Conservation (phyloP, 2,888 invertebrate species). For the Plusia festucae region DNA sequence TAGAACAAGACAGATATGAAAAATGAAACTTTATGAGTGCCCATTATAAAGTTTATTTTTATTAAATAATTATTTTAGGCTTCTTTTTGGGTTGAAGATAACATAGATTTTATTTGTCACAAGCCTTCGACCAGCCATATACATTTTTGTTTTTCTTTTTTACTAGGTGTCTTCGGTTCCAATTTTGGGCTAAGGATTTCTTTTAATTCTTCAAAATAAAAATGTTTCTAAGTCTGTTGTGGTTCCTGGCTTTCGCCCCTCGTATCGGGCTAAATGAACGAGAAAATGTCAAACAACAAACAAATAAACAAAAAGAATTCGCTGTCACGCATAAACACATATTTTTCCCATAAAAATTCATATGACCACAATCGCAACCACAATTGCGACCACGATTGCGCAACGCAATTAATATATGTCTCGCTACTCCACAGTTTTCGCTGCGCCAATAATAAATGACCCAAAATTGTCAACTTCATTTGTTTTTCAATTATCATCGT, state of each 20-base stretch:
- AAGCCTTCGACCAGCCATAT: too few relatives aligned
- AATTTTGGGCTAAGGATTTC: too few relatives aligned
- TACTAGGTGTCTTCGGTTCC: too few relatives aligned
- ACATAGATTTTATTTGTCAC: too few relatives aligned
- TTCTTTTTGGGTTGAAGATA: neutral
- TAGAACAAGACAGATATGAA: neutral
- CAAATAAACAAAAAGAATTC: slow-evolving; percentile 38
- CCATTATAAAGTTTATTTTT: neutral
- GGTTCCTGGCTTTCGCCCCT: too few relatives aligned
- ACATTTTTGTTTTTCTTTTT: too few relatives aligned
- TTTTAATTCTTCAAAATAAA: too few relatives aligned
- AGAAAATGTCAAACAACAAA: slow-evolving; percentile 28
- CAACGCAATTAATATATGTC: slow-evolving; percentile 58
- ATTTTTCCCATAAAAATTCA: slow-evolving; percentile 45
- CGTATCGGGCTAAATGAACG: neutral
- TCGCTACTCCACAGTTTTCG: slow-evolving; percentile 53
- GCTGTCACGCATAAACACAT: slow-evolving; percentile 27
- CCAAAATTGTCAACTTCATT: slow-evolving; percentile 54
- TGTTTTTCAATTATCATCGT: slow-evolving; percentile 55
- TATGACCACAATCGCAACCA: slow-evolving; percentile 32
- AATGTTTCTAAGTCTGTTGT: too few relatives aligned
- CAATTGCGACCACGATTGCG: slow-evolving; percentile 46
- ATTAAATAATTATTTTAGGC: neutral
- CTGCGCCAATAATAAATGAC: slow-evolving; percentile 53
- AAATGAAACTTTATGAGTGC: neutral